Percentiles rank a stretch among this genome's conserved stretches.
phyloP scores from a whole-genome alignment of 2,113 vertebrate genomes.

The Limanda limanda region DNA sequence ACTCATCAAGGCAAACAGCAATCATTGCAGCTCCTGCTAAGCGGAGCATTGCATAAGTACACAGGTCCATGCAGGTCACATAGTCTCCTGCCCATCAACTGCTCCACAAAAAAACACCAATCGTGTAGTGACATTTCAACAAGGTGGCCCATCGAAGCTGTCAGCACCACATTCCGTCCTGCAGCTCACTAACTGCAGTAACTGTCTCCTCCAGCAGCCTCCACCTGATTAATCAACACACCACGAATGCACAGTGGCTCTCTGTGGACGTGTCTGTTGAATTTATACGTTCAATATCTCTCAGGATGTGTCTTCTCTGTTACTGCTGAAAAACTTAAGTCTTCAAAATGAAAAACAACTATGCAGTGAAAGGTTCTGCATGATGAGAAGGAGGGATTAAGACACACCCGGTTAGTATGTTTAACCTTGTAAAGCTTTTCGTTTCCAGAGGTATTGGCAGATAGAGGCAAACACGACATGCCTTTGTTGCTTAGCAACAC shows the following conservation, averaged over 20 bases:
- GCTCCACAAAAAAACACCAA: not conserved
- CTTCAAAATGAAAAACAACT: not conserved
- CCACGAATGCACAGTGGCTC: constrained; percentile 2
- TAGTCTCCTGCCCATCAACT: constrained; percentile 16
- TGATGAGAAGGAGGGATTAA: not conserved
- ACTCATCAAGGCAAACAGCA: constrained; percentile 44
- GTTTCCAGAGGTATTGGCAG: constrained; percentile 10
- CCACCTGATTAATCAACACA: constrained; percentile 38
- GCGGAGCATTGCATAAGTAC: constrained; percentile 7
- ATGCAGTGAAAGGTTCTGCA: not conserved
- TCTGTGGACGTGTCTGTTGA: constrained; percentile 27
- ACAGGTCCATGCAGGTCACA: constrained; percentile 29
- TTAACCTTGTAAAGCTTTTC: not conserved
- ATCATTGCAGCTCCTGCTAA: constrained; percentile 35
- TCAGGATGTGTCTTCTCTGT: not conserved
- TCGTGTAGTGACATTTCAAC: constrained; percentile 7
- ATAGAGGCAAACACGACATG: not conserved
- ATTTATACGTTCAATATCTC: constrained; percentile 49
- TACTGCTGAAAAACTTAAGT: constrained; percentile 10
- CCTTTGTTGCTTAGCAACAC: constrained; percentile 64
- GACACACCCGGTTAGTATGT: not conserved
- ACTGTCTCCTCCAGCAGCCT: constrained; percentile 16
- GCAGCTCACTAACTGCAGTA: constrained; percentile 22
- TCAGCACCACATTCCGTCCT: constrained; percentile 22
- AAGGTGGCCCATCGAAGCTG: constrained; percentile 16